Evolutionary conservation across 2,797 vertebrate genomes (phyloP), one percentile per base, ranked within the genome.

Genomic region (Podarcis lilfordi): DNA sequence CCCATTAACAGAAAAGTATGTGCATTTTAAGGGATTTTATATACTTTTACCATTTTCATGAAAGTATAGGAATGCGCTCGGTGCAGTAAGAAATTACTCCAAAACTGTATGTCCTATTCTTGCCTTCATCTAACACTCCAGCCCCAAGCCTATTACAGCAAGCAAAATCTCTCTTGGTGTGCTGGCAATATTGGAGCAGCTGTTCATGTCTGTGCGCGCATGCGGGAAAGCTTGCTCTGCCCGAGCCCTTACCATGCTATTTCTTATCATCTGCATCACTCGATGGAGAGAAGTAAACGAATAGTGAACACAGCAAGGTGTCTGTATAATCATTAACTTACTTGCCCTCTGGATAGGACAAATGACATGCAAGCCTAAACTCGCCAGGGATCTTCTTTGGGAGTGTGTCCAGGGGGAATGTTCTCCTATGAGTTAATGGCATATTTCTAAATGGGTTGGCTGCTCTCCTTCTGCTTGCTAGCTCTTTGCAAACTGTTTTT

Each of bases 1-100:
- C 96, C 91, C 93, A 94, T 94, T 94, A 91, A 95, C 92, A 92
- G 92, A 96, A 97, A 96, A 94, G 95, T 93, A 89, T 96, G 93
- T 93, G 95, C 95, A 95, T 96, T 95, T 95, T 95, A 92, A 92
- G 90, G 90, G 94, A 93, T 93, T 94, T 92, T 90, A 90, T 93
- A 8, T 88, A 93, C 89, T 88, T 94, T 92, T 93, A 90, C 92
- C 85, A 79, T 59, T 0, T 0, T 90, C 72, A 92, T 93, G 91
- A 55, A 59, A 50, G 92, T 89, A 5, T 50, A 85, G 86, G 84
- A 92, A 90, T 89, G 88, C 93, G 82, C 37, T 2, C 2, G 89
- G 84, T 88, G 79, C 84, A 71, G 85, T 87, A 55, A 93, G 89
- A 90, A 94, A 92, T 87, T n/a, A 83, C 78, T 91, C 87, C 81